Evolutionary conservation across 2,888 invertebrate species (phyloP), one percentile per base, ranked within the genome.

Genomic region (Apocheima hispidaria): DNA sequence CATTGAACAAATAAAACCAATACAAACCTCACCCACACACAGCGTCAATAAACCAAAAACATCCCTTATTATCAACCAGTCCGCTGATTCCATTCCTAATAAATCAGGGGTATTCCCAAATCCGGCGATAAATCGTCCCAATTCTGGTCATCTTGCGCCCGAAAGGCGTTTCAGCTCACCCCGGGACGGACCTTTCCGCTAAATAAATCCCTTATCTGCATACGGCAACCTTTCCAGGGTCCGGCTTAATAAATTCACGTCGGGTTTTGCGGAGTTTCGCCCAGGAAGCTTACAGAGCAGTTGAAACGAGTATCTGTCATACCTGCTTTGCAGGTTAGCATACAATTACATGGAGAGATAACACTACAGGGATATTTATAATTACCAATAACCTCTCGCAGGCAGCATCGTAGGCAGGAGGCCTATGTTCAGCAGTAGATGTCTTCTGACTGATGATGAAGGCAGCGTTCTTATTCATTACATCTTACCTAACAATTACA

Each of bases 171-270:
- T 88, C 84, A 84, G 87, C 82, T 87, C 87, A 90, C 89, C 91
- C 89, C 77, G 88, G 88, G 90, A 86, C 88, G 92, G 92, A 91
- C 92, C 92, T 91, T 92, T 92, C 90, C 90, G 92, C 92, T 92
- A 90, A 92, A 92, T 92, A 92, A 92, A 92, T 92, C 92, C 92
- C 92, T 92, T 92, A 92, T 92, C 92, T 92, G 92, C 92, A 92
- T 92, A 92, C 90, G 92, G 90, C 92, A 90, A 92, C 92, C 92
- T 92, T 92, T 89, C 90, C 85, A 88, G 91, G 92, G 92, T 92
- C 92, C 92, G 78, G 92, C 91, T 92, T 92, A 91, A 92, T 92
- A 92, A 91, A 92, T 92, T 92, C 92, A 92, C 89, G 92, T 92
- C 90, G 92, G 92, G 90, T 83, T 83, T 84, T 80, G 84, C 81